A percentile compares a stretch with the other conserved stretches of the same genome.
Conservation (phyloP, 1,140 invertebrate species). For the Scaptomyza pallida region DNA sequence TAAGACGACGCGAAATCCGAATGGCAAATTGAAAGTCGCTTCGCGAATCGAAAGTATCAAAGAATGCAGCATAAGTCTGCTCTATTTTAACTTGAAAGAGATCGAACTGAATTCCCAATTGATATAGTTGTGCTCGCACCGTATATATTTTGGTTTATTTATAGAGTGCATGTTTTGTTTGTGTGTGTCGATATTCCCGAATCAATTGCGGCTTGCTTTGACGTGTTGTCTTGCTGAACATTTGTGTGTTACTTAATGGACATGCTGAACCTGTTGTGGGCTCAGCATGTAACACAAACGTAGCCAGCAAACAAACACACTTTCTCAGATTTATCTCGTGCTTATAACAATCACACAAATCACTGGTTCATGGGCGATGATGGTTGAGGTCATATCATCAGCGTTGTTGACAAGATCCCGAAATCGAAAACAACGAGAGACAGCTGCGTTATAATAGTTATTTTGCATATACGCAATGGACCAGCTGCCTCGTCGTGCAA, state of each 20-base stretch:
- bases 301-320: conserved; percentile 83
- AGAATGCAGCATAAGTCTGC: conserved; percentile 3
- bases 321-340: conserved; percentile 61
- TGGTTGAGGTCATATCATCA: conserved; percentile 21
- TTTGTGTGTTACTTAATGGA: conserved; percentile 68
- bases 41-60: conserved; percentile 33
- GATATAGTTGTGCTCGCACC: too few relatives aligned
- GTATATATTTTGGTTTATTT: conserved; percentile 20
- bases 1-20: conserved; percentile 33
- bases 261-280: conserved; percentile 27
- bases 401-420: conserved; percentile 81
- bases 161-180: conserved; percentile 1
- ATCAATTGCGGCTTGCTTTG: conserved; percentile 59
- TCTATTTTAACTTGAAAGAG: neutral
- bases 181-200: neutral
- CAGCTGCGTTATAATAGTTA: conserved; percentile 66
- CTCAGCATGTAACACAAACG: conserved; percentile 69
- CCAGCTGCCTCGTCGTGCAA: conserved; percentile 81
- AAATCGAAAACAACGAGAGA: conserved; percentile 84
- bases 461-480: conserved; percentile 21
- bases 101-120: conserved; percentile 3
- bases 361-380: conserved; percentile 16
- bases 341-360: conserved; percentile 30
- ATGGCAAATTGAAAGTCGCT: conserved; percentile 32
- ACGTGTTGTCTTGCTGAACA: conserved; percentile 83